Evolutionary conservation across 2,888 invertebrate genomes (phyloP), one percentile per base, ranked within the genome.

Genomic region (Drosophila conformis): DNA sequence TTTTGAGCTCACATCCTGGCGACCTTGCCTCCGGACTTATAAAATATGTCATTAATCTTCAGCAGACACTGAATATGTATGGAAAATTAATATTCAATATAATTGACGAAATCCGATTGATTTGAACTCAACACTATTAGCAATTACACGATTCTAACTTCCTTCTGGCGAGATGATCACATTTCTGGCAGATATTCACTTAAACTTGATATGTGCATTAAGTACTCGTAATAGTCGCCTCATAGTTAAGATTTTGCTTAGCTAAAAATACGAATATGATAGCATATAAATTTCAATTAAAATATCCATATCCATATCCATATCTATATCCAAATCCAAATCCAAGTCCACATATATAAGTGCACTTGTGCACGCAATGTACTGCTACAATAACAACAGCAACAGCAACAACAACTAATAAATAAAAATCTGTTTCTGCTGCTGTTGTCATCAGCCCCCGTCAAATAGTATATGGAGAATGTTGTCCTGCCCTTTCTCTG

Each of bases 221-320:
- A 4, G 27, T 25, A 0, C 4, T n/a, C 21, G 25, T 10, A 13
- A 13, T 29, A n/a, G 38, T 38, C 38, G 56, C 27, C 27, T 10
- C 36, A 38, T n/a, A 59, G 46, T 53, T 53, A 51, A 52, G 58
- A 56, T 78, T 73, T 74, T 59, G 73, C 65, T 25, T 15, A 8
- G 46, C 81, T 85, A 85, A 82, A 85, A 82, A 85, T 85, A 85
- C 62, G 46, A 40, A 62, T 62, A 60, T 85, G 87, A 85, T 80
- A 73, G 87, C 84, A 85, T 84, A 82, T 84, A 84, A 84, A 85
- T 85, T 87, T 80, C 80, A 87, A 87, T 87, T 84, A 85, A 84
- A 83, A 85, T 48, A 64, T 40, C 38, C 56, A 46, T 46, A 25
- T 46, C 56, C 29, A 56, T 36, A 54, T 15, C 21, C 18, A 53